These are phyloP conservation scores for Aselliscus stoliczkanus DNA, from an alignment of 2,797 vertebrate species.

Conservation along the genomic window DNA sequence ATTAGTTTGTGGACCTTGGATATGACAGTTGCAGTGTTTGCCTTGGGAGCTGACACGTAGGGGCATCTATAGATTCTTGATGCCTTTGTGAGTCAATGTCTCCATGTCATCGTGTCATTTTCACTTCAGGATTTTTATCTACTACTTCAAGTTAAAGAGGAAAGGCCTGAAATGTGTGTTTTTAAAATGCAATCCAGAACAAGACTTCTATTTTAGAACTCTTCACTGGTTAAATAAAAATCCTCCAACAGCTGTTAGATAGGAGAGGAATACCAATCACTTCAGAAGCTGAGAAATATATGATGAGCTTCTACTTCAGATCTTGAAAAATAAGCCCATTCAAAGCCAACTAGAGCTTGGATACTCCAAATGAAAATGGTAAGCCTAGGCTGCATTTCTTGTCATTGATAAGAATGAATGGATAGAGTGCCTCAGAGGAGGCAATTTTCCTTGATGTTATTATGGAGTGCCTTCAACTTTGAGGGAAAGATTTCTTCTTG, in stretches of 20 bases:
- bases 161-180: conserved; percentile 60
- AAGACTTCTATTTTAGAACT: conserved; percentile 61
- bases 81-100: conserved; percentile 32
- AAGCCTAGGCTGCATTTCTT: conserved; percentile 28
- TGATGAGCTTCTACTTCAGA: conserved; percentile 28
- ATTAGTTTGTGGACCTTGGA: background rate
- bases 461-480: conserved; percentile 9
- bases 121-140: conserved; percentile 56
- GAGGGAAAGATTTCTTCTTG: conserved; percentile 46
- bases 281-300: conserved; percentile 48
- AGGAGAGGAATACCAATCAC: conserved; percentile 63
- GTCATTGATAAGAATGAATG: background rate
- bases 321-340: conserved; percentile 63
- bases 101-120: conserved; percentile 50
- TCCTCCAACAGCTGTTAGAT: conserved; percentile 50
- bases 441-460: conserved; percentile 51
- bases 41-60: background rate
- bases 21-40: background rate
- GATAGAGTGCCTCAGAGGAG: background rate
- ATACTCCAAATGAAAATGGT: conserved; percentile 46
- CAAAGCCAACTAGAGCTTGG: conserved; percentile 12
- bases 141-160: conserved; percentile 56
- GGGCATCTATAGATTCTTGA: background rate
- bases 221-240: conserved; percentile 66
- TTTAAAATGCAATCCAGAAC: conserved; percentile 68